Conservation (phyloP, 2,797 vertebrate species). For the Sparidentex hasta region DNA sequence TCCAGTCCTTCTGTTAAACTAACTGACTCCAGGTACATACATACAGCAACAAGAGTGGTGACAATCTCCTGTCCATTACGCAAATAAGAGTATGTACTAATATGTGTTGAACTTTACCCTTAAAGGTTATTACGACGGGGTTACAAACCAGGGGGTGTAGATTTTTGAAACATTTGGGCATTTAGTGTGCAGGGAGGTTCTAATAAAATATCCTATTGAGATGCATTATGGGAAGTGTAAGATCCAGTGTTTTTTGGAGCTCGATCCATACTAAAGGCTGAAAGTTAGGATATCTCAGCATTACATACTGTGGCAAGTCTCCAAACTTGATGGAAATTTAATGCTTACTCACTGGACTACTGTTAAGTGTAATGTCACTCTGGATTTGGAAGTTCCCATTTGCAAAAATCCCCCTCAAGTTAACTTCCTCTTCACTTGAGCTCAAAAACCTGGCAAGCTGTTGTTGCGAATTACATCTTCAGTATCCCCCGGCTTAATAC, state of each 20-base stretch:
- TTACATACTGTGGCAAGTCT: not conserved
- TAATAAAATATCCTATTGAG: not conserved
- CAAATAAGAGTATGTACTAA: not conserved
- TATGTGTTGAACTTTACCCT: not conserved
- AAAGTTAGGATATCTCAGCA: not conserved
- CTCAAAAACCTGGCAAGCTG: slow-evolving; percentile 9
- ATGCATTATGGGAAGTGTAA: not conserved
- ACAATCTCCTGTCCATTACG: not conserved
- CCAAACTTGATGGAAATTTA: not conserved
- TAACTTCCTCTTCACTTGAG: slow-evolving; percentile 38
- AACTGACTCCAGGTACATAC: not conserved
- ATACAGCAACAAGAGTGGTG: not conserved
- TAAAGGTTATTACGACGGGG: not conserved
- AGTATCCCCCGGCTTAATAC: slow-evolving; percentile 13
- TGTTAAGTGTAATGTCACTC: slow-evolving; percentile 10
- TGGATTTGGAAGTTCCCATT: slow-evolving; percentile 11
- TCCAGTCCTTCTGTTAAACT: not conserved
- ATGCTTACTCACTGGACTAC: not conserved
- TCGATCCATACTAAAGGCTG: not conserved
- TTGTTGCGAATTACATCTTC: slow-evolving; percentile 10
- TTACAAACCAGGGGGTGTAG: not conserved
- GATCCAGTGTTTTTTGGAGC: not conserved
- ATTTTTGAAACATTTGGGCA: not conserved
- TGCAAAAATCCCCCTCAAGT: slow-evolving; percentile 9
- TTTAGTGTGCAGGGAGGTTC: not conserved